phyloP scores from a whole-genome alignment of 64 coral and sea anemone species.

The Orbicella faveolata region DNA sequence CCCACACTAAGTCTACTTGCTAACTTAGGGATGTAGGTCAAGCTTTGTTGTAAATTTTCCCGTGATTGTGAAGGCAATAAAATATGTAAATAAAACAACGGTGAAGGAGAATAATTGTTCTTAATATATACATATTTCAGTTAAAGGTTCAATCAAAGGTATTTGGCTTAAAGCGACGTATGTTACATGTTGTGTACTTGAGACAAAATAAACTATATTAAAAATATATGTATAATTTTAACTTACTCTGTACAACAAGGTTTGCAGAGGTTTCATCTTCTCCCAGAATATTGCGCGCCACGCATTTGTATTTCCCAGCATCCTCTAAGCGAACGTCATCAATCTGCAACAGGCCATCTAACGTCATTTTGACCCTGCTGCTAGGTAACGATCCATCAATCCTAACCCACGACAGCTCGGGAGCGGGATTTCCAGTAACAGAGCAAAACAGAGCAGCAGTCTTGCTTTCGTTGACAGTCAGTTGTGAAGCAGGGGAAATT shows the following conservation, averaged over 20 bases:
- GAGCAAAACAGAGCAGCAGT: background rate
- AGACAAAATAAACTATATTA: no score
- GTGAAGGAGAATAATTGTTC: no score
- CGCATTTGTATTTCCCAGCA: background rate
- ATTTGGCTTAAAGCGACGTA: no score
- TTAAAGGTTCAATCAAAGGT: no score
- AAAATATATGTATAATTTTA: background rate
- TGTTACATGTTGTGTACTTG: no score
- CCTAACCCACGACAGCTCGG: background rate
- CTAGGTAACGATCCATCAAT: background rate
- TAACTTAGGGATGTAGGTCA: no score
- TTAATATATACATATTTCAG: no score
- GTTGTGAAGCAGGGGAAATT: background rate
- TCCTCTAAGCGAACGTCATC: background rate
- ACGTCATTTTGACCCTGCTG: background rate
- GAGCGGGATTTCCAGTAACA: background rate
- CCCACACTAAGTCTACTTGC: no score
- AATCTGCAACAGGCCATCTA: background rate
- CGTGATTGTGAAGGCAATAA: no score
- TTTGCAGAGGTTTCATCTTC: background rate
- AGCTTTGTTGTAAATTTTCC: no score
- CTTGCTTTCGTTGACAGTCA: constrained; percentile 1
- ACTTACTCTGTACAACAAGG: background rate
- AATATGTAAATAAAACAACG: no score
- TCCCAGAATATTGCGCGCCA: background rate